Percentiles rank a stretch among this genome's conserved stretches.
Evolutionary conservation across 1,140 invertebrate species (phyloP).

Genomic region (Piezodorus guildinii): DNA sequence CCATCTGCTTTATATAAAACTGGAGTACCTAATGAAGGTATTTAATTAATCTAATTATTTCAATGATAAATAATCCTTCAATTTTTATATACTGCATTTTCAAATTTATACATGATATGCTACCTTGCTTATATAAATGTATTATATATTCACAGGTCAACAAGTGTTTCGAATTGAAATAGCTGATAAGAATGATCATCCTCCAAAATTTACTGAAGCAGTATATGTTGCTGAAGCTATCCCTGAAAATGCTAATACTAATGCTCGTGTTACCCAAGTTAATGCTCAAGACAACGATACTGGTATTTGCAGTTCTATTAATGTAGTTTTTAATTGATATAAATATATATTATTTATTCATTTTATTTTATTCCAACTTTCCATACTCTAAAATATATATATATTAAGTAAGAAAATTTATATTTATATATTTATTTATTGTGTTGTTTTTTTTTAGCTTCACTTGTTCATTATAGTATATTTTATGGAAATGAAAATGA

Average conservation of each 20-base stretch:
- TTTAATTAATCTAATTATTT: background rate
- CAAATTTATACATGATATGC: too few relatives aligned
- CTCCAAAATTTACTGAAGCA: slow-evolving; percentile 59
- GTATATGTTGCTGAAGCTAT: slow-evolving; percentile 66
- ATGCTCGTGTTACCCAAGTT: slow-evolving; percentile 67
- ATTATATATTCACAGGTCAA: slow-evolving; percentile 35
- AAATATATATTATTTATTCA: slow-evolving; percentile 3
- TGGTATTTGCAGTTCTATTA: slow-evolving; percentile 25
- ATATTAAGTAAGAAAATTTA: too few relatives aligned
- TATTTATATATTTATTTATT: slow-evolving; percentile 5
- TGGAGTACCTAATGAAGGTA: slow-evolving; percentile 52
- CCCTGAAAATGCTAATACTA: slow-evolving; percentile 68
- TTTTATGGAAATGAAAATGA: slow-evolving; percentile 62
- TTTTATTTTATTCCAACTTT: background rate
- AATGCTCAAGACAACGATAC: slow-evolving; percentile 68
- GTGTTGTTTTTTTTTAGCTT: slow-evolving; percentile 39
- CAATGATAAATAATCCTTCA: background rate
- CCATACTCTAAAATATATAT: too few relatives aligned
- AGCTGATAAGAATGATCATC: slow-evolving; percentile 83
- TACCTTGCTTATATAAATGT: too few relatives aligned
- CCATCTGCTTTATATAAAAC: slow-evolving; percentile 58
- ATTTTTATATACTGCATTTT: background rate
- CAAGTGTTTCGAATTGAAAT: slow-evolving; percentile 76
- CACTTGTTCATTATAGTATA: slow-evolving; percentile 67
- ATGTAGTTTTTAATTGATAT: background rate